Conservation (phyloP, 2,888 invertebrate species). For the Eremobia ochroleuca region DNA sequence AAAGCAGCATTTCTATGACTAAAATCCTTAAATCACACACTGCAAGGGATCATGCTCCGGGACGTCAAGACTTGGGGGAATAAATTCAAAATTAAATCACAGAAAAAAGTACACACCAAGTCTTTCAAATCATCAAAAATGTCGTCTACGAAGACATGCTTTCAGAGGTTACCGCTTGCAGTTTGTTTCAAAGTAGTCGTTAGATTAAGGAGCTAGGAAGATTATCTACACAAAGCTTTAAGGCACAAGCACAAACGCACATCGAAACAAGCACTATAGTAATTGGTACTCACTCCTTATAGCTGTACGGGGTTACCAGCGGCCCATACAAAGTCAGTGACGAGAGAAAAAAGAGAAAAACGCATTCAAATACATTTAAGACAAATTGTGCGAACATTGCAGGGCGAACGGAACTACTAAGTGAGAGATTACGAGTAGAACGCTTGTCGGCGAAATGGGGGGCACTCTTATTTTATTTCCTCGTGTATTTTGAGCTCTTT, state of each 20-base stretch:
- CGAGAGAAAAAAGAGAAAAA: conserved; percentile 92
- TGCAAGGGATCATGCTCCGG: conserved; percentile 89
- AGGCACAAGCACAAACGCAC: conserved; percentile 91
- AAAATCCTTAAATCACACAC: conserved; percentile 83
- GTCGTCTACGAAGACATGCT: conserved; percentile 82
- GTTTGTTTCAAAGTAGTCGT: conserved; percentile 82
- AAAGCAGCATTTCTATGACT: conserved; percentile 87
- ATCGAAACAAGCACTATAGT: conserved; percentile 91
- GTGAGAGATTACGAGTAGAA: conserved; percentile 91
- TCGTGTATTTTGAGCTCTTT: conserved; percentile 89
- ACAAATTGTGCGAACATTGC: conserved; percentile 91
- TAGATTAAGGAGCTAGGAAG: conserved; percentile 86
- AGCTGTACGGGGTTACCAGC: conserved; percentile 93
- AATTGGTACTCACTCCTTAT: conserved; percentile 93
- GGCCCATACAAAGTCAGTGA: conserved; percentile 93
- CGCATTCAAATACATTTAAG: conserved; percentile 92
- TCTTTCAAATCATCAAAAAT: conserved; percentile 74
- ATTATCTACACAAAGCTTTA: conserved; percentile 86
- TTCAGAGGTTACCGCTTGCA: conserved; percentile 86
- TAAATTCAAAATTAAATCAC: conserved; percentile 70
- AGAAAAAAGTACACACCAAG: conserved; percentile 81
- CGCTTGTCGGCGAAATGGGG: conserved; percentile 88
- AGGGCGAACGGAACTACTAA: conserved; percentile 91
- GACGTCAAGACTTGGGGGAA: conserved; percentile 80
- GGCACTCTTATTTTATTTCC: conserved; percentile 87